Conservation (phyloP, 2,113 vertebrate species). For the Gymnorhina tibicen region DNA sequence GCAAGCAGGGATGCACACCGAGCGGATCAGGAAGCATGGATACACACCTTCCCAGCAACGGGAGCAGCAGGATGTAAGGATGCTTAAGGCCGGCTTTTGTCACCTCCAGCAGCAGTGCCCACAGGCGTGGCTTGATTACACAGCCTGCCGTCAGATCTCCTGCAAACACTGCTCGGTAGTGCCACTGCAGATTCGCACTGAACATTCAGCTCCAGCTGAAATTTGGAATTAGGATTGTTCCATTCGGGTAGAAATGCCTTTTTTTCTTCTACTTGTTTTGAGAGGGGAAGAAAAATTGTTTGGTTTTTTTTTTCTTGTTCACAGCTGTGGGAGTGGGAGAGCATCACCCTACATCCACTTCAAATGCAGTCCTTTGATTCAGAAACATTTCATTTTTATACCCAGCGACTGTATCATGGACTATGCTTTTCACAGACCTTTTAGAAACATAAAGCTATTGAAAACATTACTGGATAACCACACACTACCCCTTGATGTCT, state of each 20-base stretch:
- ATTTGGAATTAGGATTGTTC: background rate
- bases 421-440: background rate
- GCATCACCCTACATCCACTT: background rate
- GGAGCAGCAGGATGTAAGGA: background rate
- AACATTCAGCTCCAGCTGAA: background rate
- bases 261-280: background rate
- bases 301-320: background rate
- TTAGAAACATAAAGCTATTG: background rate
- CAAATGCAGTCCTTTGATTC: background rate
- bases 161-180: background rate
- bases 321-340: background rate
- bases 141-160: background rate
- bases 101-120: background rate
- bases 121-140: background rate
- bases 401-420: background rate
- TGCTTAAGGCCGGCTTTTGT: background rate
- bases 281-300: background rate
- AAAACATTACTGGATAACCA: background rate
- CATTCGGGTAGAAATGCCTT: background rate
- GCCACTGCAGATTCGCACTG: background rate
- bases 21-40: background rate
- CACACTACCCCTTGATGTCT: background rate
- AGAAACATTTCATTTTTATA: background rate
- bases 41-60: accelerated
- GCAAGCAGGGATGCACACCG: background rate